Percentiles rank a stretch among this genome's conserved stretches.
Evolutionary conservation across 92 coral and sea anemone genomes (phyloP).

Genomic region (Muricea muricata): DNA sequence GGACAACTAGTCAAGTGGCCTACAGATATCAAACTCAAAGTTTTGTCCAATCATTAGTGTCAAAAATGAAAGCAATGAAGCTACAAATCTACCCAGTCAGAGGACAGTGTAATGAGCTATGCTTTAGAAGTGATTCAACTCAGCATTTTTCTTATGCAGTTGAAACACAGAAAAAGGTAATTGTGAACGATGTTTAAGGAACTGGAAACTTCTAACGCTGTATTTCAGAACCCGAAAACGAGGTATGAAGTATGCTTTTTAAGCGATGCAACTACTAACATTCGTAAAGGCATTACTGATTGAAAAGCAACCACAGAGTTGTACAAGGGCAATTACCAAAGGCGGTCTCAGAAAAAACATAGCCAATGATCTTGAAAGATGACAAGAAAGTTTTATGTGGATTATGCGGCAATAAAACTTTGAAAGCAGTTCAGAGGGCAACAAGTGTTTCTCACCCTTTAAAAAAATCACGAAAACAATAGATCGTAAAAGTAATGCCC

Average conservation of each 20-base stretch:
- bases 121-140: conserved; percentile 51
- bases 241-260: conserved; percentile 65
- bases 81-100: not conserved
- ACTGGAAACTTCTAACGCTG: conserved; percentile 63
- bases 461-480: conserved; percentile 10
- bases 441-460: conserved; percentile 10
- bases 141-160: conserved; percentile 60
- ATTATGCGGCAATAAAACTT: conserved; percentile 62
- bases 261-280: conserved; percentile 67
- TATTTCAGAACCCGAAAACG: conserved; percentile 49
- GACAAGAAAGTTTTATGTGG: conserved; percentile 46
- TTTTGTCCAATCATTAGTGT: not conserved
- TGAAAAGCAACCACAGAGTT: conserved; percentile 5
- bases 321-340: not conserved
- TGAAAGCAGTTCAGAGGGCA: conserved; percentile 32
- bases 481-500: conserved; percentile 28
- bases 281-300: conserved; percentile 56
- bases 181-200: conserved; percentile 47
- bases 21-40: conserved; percentile 29
- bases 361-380: conserved; percentile 24
- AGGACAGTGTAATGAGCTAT: conserved; percentile 56
- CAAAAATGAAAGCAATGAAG: not conserved
- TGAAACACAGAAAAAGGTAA: conserved; percentile 71
- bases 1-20: conserved; percentile 71
- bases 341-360: conserved; percentile 34